Evolutionary conservation across 2,888 invertebrate species (phyloP).

Genomic region (Epinotia nisella): DNA sequence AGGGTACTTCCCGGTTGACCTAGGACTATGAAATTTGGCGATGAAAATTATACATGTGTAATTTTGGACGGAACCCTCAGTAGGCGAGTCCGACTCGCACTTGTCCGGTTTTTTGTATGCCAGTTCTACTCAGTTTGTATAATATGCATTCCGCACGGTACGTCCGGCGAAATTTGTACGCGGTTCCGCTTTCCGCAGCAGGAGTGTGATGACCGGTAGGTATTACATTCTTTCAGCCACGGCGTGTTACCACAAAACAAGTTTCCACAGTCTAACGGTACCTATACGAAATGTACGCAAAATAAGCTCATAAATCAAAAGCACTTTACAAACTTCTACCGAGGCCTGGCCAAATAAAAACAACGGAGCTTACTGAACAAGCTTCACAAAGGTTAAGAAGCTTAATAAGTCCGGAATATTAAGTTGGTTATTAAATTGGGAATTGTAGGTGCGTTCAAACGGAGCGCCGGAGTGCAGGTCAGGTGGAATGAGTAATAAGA

Average conservation of each 20-base stretch:
- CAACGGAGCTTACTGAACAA: slow-evolving; percentile 20
- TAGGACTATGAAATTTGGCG: too few species aligned
- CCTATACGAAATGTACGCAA: background rate
- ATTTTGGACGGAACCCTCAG: too few species aligned
- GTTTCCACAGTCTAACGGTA: background rate
- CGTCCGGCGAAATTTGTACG: too few species aligned
- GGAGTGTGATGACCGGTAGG: too few species aligned
- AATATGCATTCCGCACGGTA: too few species aligned
- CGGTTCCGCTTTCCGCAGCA: too few species aligned
- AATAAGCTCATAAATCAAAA: slow-evolving; percentile 15
- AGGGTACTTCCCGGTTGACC: too few species aligned
- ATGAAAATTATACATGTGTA: too few species aligned
- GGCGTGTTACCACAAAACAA: background rate
- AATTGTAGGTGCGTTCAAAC: slow-evolving; percentile 24
- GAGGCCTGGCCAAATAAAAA: slow-evolving; percentile 18
- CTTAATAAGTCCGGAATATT: slow-evolving; percentile 28
- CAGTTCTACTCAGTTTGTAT: too few species aligned
- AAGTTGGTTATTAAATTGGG: slow-evolving; percentile 23
- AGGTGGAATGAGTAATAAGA: slow-evolving; percentile 22
- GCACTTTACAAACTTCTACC: slow-evolving; percentile 10
- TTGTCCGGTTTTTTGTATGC: too few species aligned
- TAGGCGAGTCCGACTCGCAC: too few species aligned
- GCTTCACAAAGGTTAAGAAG: slow-evolving; percentile 17
- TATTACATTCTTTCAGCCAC: too few species aligned
- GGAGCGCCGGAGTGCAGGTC: slow-evolving; percentile 2